phyloP scores from a whole-genome alignment of 2,797 vertebrate species.

The Zenarchopterus dispar region DNA sequence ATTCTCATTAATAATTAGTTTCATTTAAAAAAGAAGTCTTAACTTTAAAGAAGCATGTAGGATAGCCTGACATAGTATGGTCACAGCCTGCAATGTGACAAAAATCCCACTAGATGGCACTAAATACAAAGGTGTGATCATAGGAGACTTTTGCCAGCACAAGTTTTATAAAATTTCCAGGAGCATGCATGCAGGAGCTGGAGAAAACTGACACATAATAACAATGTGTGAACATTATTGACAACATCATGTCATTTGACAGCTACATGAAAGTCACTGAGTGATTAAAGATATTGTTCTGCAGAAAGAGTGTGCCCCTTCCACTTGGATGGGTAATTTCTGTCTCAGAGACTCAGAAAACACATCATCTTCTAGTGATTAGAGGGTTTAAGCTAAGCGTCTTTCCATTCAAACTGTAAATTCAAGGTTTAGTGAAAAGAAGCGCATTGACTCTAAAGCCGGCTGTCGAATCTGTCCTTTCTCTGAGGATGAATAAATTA shows the following conservation, averaged over 20 bases:
- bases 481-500: conserved; percentile 55
- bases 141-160: neutral
- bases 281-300: conserved; percentile 9
- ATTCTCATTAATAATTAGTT: too few relatives aligned
- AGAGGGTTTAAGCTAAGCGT: conserved; percentile 49
- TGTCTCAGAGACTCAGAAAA: conserved; percentile 31
- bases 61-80: neutral
- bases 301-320: conserved; percentile 8
- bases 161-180: conserved; percentile 9
- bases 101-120: conserved; percentile 45
- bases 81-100: conserved; percentile 14
- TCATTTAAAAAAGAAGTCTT: neutral
- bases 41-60: neutral
- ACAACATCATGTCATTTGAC: neutral
- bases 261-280: conserved; percentile 17
- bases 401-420: conserved; percentile 47
- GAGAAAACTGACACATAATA: conserved; percentile 13
- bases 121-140: conserved; percentile 44
- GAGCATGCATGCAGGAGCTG: conserved; percentile 4
- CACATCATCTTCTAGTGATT: conserved; percentile 29
- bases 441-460: conserved; percentile 55
- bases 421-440: conserved; percentile 43
- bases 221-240: conserved; percentile 18
- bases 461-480: conserved; percentile 49
- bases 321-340: conserved; percentile 29